Base-by-base conservation (phyloP, 1,140 invertebrate species). In the Teleogryllus occipitalis region DNA sequence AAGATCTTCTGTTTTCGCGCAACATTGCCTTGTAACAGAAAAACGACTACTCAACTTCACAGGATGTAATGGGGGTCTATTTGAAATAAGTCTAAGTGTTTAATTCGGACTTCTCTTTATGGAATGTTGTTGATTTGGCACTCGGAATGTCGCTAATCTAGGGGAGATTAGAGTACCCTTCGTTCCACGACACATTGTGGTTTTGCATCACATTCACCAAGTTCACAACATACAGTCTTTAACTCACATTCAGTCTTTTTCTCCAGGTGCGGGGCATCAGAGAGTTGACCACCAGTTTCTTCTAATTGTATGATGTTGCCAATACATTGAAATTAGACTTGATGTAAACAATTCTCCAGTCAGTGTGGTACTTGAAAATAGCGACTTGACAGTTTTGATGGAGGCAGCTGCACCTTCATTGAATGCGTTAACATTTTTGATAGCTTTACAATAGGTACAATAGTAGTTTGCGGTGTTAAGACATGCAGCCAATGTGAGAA, bases 21-120 rank as follows among this genome's bases (percentile, higher is more conserved):
- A 75, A 39, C 74, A 75, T 75, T 75, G 74, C 12, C 74, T 75
- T 75, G 4, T 75, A 22, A 22, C 7, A 7, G 4, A 7, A 75
- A 39, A 75, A 75, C 4, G 74, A 72, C 6, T 6, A 1, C 27
- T 7, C 21, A 75, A 3, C 74, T 1, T 75, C 74, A 21, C 74
- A 39, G 12, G 74, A 75, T 75, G 74, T 75, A 5, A 75, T 75
- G 12, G 74, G 27, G 27, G 7, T 7, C 3, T 14, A 75, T 75
- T 75, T 75, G 74, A 75, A 75, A 75, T 75, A 5, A 75, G 27
- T 75, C 74, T 15, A 75, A 75, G 12, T 2, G 74, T 75, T 75
- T 10, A 18, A 75, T 21, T 75, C 1, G 5, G 54, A 65, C 54
- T 65, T 14, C 54, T 65, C 18, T 18, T 14, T 65, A 7, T 14